phyloP scores from a whole-genome alignment of 2,888 invertebrate species.

The Tipula lateralis region DNA sequence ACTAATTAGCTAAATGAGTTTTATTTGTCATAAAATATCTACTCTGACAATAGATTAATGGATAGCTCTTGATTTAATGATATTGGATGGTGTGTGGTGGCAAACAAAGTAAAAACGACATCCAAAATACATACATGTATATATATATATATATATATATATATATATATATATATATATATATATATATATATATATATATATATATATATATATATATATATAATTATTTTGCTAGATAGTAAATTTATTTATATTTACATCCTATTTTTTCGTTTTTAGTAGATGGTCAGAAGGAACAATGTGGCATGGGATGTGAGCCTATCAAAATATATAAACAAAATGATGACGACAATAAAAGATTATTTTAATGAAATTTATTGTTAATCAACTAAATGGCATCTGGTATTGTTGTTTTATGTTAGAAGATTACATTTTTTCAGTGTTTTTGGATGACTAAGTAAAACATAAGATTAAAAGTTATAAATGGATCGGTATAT shows the following conservation, averaged over 20 bases:
- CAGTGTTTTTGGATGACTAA: background rate
- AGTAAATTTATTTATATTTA: slow-evolving; percentile 11
- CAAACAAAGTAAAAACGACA: background rate
- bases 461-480: background rate
- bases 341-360: slow-evolving; percentile 14
- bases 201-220: background rate
- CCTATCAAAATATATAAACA: background rate
- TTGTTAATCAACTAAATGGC: background rate
- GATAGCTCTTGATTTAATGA: slow-evolving; percentile 11
- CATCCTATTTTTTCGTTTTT: background rate
- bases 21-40: slow-evolving; percentile 24
- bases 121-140: background rate
- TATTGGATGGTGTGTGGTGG: background rate
- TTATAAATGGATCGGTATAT: background rate
- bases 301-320: background rate
- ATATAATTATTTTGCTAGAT: background rate
- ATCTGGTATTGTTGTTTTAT: slow-evolving; percentile 5
- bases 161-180: background rate
- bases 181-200: background rate
- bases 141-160: background rate
- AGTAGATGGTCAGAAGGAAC: background rate
- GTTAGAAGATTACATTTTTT: background rate
- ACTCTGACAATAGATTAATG: background rate
- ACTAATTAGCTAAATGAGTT: slow-evolving; percentile 6
- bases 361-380: background rate